These are phyloP conservation scores for Fragum whitleyi DNA, from an alignment of 2,888 invertebrate genomes.

Conservation along the genomic window DNA sequence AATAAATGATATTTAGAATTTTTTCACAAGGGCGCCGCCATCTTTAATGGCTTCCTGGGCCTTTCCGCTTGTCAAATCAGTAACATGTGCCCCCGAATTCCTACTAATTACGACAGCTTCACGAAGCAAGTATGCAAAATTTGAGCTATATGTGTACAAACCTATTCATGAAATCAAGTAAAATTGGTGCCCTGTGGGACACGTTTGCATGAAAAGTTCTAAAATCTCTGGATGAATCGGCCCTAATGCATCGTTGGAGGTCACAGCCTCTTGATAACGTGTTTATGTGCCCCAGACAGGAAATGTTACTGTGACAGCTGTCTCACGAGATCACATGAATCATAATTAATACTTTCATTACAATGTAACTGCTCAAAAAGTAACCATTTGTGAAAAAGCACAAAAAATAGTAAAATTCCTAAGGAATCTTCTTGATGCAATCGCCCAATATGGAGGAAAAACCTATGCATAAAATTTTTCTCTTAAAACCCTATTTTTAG, in stretches of 20 bases:
- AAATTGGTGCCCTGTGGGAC: too few species aligned
- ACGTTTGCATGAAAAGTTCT: not conserved
- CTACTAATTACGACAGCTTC: not conserved
- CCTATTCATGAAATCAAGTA: too few species aligned
- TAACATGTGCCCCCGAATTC: constrained; percentile 49
- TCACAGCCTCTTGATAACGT: constrained; percentile 10
- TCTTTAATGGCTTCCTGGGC: constrained; percentile 63
- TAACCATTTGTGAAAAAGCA: not conserved
- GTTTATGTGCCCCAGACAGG: not conserved
- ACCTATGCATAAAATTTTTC: not conserved
- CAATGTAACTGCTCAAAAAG: too few species aligned
- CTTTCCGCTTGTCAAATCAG: constrained; percentile 58
- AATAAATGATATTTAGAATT: not conserved
- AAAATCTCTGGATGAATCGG: not conserved
- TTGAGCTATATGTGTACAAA: too few species aligned
- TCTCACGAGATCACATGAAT: not conserved
- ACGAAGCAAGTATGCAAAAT: too few species aligned
- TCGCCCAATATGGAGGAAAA: constrained; percentile 64
- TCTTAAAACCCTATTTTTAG: constrained; percentile 32
- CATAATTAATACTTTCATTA: too few species aligned
- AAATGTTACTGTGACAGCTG: constrained; percentile 1
- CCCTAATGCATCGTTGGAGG: constrained; percentile 18
- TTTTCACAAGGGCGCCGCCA: constrained; percentile 63
- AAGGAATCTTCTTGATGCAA: constrained; percentile 56
- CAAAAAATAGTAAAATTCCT: not conserved